Base-by-base conservation (phyloP, 2,113 vertebrate species). In the Anhinga anhinga region DNA sequence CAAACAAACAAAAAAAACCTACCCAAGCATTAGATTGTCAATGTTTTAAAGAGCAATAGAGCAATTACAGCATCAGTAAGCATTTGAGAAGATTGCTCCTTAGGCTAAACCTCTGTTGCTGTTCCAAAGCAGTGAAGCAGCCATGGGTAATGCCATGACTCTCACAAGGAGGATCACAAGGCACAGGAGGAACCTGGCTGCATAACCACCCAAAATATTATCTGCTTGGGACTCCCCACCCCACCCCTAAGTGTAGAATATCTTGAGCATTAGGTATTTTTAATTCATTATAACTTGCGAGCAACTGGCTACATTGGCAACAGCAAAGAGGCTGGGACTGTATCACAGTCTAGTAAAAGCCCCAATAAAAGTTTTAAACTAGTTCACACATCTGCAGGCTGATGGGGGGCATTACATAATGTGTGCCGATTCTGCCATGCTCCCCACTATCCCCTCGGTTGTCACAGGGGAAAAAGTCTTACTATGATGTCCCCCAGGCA, bases 351-450 rank as follows among this genome's bases (percentile, higher is more conserved):
- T 97, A 97, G 97, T 98, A 98, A 98, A 98, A 98, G 61, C 58
- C 82, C 91, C 82, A 98, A 95, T 98, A 98, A 98, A 98, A 97
- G 77, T 98, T 97, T 98, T 97, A 98, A 98, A 97, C 96, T 97
- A 97, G 96, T 98, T 98, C 98, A 98, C 98, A 98, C 98, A 98
- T 98, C 98, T 98, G 98, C 89, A 93, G 95, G 97, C 94, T 97
- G 95, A 96, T 56, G 94, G 95, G 96, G 92, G 94, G 93, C 90
- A 98, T 98, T 98, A 98, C 97, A 95, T 98, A 98, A 98, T 97
- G 72, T 67, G 79, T 90, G 82, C 95, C 34, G 7, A 96, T 95
- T 79, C 95, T 81, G 26, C 38, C 4, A 8, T 78, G 61, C 49
- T 93, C 91, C 70, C 86, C 95, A 53, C 86, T 90, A 62, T 86